These are phyloP conservation scores for Diadema setosum DNA, from an alignment of 35 echinoderm and acorn worm genomes.

Conservation along the genomic window DNA sequence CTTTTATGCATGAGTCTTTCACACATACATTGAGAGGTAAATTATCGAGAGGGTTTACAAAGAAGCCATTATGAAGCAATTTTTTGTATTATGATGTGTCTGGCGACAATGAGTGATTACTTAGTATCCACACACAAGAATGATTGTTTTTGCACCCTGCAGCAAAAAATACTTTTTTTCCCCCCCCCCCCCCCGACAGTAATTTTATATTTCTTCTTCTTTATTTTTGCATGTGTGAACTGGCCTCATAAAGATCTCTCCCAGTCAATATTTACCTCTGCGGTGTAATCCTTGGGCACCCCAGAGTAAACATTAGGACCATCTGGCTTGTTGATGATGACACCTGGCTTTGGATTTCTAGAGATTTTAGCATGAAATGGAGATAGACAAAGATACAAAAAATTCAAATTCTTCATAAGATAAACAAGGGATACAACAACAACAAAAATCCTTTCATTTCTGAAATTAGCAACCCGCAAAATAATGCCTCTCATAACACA, in stretches of 20 bases:
- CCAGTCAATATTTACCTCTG: conserved; percentile 5
- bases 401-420: no score
- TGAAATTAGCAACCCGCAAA: no score
- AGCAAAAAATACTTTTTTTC: background rate
- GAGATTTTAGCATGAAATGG: background rate
- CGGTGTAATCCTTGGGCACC: conserved; percentile 66
- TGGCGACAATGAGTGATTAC: background rate
- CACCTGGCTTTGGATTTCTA: conserved; percentile 44
- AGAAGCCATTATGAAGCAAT: no score
- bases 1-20: no score
- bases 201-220: background rate
- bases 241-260: background rate
- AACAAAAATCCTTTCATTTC: no score
- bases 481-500: no score
- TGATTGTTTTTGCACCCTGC: background rate
- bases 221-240: background rate
- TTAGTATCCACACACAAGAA: background rate
- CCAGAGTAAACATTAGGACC: conserved; percentile 60
- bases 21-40: no score
- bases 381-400: background rate
- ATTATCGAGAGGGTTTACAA: no score
- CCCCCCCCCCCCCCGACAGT: background rate
- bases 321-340: conserved; percentile 69
- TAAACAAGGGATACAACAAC: no score
- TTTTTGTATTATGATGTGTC: no score